Conservation (phyloP, 1,140 invertebrate species). For the Agrypnia vestita region DNA sequence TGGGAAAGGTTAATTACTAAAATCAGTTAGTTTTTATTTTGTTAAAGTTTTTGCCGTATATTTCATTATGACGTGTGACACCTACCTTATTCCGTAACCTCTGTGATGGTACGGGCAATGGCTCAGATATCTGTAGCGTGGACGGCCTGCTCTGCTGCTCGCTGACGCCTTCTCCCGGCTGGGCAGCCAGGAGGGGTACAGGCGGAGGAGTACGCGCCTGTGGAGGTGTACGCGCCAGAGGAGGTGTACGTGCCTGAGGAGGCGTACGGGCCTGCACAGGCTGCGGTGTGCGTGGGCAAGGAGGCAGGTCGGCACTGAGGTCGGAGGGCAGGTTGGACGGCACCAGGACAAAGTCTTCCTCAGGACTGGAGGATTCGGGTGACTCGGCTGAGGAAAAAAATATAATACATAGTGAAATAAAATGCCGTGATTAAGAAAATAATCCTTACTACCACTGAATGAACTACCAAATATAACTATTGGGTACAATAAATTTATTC, state of each 20-base stretch:
- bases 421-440: too few species aligned
- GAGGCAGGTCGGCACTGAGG: slow-evolving; percentile 69
- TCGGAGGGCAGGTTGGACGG: slow-evolving; percentile 80
- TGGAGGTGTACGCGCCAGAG: neutral
- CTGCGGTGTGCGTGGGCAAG: slow-evolving; percentile 63
- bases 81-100: slow-evolving; percentile 62
- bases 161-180: slow-evolving; percentile 56
- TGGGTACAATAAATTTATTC: too few species aligned
- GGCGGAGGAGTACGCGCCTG: slow-evolving; percentile 1
- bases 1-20: too few species aligned
- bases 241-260: slow-evolving; percentile 45
- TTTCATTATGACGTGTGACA: too few species aligned
- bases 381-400: slow-evolving; percentile 65
- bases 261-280: slow-evolving; percentile 36
- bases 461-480: too few species aligned
- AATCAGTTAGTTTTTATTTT: too few species aligned
- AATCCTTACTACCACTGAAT: too few species aligned
- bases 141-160: slow-evolving; percentile 71
- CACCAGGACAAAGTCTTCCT: slow-evolving; percentile 92
- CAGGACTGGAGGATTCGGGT: slow-evolving; percentile 76
- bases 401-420: neutral
- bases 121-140: slow-evolving; percentile 81
- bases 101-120: slow-evolving; percentile 86
- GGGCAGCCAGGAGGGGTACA: slow-evolving; percentile 66
- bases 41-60: too few species aligned